Evolutionary conservation across 2,113 vertebrate species (phyloP).

Genomic region (Malaclemys terrapin): DNA sequence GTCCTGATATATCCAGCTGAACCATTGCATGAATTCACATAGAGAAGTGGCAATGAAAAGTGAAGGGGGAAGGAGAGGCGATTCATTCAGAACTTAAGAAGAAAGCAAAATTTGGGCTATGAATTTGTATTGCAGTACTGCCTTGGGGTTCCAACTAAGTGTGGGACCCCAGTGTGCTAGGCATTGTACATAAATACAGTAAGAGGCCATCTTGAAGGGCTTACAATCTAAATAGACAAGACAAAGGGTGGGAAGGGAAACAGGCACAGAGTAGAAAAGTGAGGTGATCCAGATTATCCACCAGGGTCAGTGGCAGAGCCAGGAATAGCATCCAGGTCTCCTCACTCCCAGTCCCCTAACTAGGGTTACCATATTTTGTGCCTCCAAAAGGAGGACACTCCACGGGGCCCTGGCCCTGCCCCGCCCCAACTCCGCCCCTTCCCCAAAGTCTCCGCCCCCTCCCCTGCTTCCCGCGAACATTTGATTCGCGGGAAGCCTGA

Average conservation of each 20-base stretch:
- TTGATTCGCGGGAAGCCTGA: no score
- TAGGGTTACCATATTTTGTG: no score
- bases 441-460: no score
- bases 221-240: not conserved
- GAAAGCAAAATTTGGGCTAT: not conserved
- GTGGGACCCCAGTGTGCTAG: not conserved
- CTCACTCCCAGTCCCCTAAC: not conserved
- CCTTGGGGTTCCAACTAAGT: not conserved
- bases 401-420: no score
- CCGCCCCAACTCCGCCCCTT: no score
- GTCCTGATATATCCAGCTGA: not conserved
- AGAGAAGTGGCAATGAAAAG: not conserved
- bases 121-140: not conserved
- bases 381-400: no score
- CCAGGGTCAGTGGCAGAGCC: not conserved
- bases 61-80: not conserved
- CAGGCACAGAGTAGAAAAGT: not conserved
- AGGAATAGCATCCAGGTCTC: not conserved
- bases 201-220: not conserved
- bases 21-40: not conserved
- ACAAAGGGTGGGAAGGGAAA: not conserved
- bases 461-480: no score
- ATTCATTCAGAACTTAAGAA: not conserved
- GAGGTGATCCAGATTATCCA: not conserved
- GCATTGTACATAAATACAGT: not conserved